Conservation (phyloP, 2,113 vertebrate species). For the Sarotherodon lohbergeri region DNA sequence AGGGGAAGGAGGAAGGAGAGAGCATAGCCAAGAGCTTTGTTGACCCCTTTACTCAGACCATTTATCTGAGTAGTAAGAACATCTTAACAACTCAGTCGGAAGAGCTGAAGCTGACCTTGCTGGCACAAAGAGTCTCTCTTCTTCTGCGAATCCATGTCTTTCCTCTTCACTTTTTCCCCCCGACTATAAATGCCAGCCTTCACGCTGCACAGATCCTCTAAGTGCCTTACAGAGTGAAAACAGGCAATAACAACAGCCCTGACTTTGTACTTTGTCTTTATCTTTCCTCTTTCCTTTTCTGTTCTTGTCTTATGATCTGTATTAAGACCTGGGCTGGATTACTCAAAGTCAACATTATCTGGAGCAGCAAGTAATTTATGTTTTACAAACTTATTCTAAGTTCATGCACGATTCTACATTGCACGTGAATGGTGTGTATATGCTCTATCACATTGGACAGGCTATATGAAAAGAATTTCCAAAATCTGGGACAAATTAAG, state of each 20-base stretch:
- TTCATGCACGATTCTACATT: background rate
- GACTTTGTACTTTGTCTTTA: background rate
- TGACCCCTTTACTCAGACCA: constrained; percentile 21
- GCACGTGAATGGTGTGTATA: background rate
- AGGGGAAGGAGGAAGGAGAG: background rate
- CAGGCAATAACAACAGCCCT: background rate
- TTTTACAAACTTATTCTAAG: background rate
- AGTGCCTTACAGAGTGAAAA: constrained; percentile 4
- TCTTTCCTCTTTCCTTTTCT: background rate
- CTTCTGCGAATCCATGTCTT: background rate
- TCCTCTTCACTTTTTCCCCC: background rate
- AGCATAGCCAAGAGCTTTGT: background rate
- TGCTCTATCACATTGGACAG: background rate
- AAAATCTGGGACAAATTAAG: background rate
- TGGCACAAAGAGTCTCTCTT: background rate
- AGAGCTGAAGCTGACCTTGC: constrained; percentile 5
- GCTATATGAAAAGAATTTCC: background rate
- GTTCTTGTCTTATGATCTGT: background rate
- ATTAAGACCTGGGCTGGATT: background rate
- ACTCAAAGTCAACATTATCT: background rate
- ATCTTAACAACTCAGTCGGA: constrained; percentile 11
- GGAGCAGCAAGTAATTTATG: background rate
- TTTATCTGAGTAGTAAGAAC: constrained; percentile 28
- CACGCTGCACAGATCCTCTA: background rate
- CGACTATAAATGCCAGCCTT: constrained; percentile 11